Evolutionary conservation across 2,113 vertebrate species (phyloP), one percentile per base, ranked within the genome.

Genomic region (Brachirus orientalis): DNA sequence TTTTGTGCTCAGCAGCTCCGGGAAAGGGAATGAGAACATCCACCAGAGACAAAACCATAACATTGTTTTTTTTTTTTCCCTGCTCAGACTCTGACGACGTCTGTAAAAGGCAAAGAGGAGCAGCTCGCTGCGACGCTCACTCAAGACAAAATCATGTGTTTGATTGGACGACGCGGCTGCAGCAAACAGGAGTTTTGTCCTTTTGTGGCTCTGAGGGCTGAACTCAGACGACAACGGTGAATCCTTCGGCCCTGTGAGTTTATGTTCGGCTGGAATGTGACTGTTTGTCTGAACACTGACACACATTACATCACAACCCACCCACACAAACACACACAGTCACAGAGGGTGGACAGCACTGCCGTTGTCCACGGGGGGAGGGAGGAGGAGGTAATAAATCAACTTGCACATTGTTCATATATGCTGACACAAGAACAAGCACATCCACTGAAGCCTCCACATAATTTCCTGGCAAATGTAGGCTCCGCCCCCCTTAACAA

Each of bases 71-170:
- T 65, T 58, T 51, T 47, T n/a, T 41, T n/a, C n/a, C n/a, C n/a
- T 33, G 60, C 57, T 40, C 12, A 19, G 33, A 8, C 20, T 37
- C 56, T 41, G 43, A 46, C 60, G 50, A 91, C 85, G 56, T 16
- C 92, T 92, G 85, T 93, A 93, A 92, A 94, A 93, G 90, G 92
- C 61, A 92, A 92, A 59, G 45, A 54, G 62, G 62, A 66, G 53
- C 55, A 37, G 77, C 40, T 56, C 6, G 22, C 20, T 35, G 28
- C 45, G 72, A 67, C 63, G 61, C 48, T 75, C 59, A 69, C 19
- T 14, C 7, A 72, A 84, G 67, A 53, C 80, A 88, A 87, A 11
- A 43, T 4, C 88, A 81, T 72, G 68, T 61, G 36, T 80, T 76
- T 85, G 50, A 81, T 77, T 80, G 83, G 88, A 57, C 71, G 71